phyloP scores from a whole-genome alignment of 2,113 vertebrate genomes.

The Ailuropoda melanoleuca region DNA sequence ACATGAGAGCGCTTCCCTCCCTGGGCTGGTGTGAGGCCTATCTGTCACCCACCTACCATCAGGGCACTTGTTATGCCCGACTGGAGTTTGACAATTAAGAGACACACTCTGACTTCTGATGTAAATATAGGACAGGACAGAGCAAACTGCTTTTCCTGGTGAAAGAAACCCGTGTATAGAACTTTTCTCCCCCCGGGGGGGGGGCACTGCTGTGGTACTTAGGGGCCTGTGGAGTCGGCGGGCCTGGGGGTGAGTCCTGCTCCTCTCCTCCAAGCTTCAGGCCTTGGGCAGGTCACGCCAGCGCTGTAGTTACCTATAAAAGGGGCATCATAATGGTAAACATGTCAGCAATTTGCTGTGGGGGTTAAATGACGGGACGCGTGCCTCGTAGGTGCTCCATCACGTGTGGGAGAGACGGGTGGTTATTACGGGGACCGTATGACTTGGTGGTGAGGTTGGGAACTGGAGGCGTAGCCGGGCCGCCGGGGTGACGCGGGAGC shows the following conservation, averaged over 20 bases:
- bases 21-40: neutral
- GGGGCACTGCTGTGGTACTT: neutral
- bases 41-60: neutral
- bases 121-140: neutral
- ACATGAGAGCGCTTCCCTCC: neutral
- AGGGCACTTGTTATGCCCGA: neutral
- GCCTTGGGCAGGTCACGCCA: neutral
- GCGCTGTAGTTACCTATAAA: neutral
- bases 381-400: neutral
- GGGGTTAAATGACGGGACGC: neutral
- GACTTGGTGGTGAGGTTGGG: neutral
- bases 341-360: neutral
- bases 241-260: neutral
- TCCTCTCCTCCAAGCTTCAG: neutral
- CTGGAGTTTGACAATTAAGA: neutral
- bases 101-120: neutral
- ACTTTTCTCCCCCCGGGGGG: neutral
- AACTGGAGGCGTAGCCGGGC: neutral
- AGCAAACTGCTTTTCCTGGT: neutral
- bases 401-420: neutral
- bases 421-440: neutral
- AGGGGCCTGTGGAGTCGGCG: accelerated
- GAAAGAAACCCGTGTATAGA: accelerated
- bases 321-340: neutral
- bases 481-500: neutral